Evolutionary conservation across 1,140 invertebrate genomes (phyloP).

Genomic region (Trichonephila clavata): DNA sequence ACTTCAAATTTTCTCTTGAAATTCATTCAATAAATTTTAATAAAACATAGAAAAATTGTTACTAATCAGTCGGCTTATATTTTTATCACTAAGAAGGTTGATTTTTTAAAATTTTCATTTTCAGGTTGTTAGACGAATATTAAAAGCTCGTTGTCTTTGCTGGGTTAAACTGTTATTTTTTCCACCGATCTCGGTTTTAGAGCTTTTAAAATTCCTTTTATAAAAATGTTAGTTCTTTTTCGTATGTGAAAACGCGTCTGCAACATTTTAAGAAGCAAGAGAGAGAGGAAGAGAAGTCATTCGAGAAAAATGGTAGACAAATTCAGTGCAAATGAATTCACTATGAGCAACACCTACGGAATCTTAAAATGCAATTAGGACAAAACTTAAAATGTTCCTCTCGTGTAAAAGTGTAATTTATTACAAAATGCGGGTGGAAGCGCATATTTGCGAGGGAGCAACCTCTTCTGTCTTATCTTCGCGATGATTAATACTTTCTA

Average conservation of each 20-base stretch:
- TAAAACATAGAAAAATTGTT: too few species aligned
- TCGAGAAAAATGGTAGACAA: neutral
- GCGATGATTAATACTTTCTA: constrained; percentile 68
- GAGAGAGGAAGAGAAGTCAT: neutral
- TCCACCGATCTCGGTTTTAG: neutral
- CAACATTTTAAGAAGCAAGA: neutral
- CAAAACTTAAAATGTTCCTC: constrained; percentile 68
- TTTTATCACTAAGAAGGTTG: too few species aligned
- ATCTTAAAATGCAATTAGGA: constrained; percentile 72
- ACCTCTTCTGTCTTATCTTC: constrained; percentile 63
- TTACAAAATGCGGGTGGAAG: constrained; percentile 36
- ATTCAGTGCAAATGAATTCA: constrained; percentile 12
- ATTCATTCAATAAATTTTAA: too few species aligned
- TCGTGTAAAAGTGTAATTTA: constrained; percentile 65
- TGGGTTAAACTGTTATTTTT: too few species aligned
- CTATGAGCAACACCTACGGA: constrained; percentile 61
- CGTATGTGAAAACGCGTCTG: neutral
- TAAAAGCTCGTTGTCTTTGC: too few species aligned
- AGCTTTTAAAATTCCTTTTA: neutral
- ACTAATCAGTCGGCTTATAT: too few species aligned
- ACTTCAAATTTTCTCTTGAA: too few species aligned
- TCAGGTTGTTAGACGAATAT: too few species aligned
- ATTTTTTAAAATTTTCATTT: too few species aligned
- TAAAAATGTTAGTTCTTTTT: neutral
- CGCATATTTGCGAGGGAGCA: constrained; percentile 35